Evolutionary conservation across 2,888 invertebrate species (phyloP), one percentile per base, ranked within the genome.

Genomic region (Tetragnatha montana): DNA sequence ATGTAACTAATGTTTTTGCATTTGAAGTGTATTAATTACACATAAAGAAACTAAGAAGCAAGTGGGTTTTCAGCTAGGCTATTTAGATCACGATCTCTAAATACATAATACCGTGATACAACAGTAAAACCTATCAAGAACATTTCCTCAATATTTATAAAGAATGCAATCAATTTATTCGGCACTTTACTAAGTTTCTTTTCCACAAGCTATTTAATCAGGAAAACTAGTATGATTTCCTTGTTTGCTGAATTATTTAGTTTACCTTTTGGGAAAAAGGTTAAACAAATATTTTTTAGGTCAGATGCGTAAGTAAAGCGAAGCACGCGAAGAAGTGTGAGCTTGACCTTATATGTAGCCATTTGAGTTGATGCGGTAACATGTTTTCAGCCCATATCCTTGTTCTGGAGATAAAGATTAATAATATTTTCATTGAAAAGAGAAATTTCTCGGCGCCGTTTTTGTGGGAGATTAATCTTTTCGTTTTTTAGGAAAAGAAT

Each of bases 31-130:
- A n/a, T n/a, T n/a, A n/a, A n/a, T n/a, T n/a, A n/a, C 4, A 35
- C 35, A 2, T 35, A 35, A 35, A 35, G 35, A 35, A 35, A 35
- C 35, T 4, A 35, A 35, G 35, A 35, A 35, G 35, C 35, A 35
- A 35, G 4, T 35, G 35, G 35, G 35, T 35, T 35, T 35, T 35
- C 35, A 35, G 50, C 81, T 71, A 14, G 71, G 50, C 35, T 73
- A 82, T 82, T 82, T 74, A 82, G 82, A 73, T 21, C 74, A 51
- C 35, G 74, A 51, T 51, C 74, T 35, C 35, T 74, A 82, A 74
- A 82, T 82, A 82, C 35, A 82, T 82, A 35, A 35, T 35, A 35
- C 35, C 35, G 35, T 35, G 35, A 35, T 35, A 4, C 35, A 35
- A 35, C 35, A 35, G 35, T 35, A 35, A 35, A 35, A 79, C 51